Conservation (phyloP, 2,113 vertebrate species). For the Pseudonaja textilis region DNA sequence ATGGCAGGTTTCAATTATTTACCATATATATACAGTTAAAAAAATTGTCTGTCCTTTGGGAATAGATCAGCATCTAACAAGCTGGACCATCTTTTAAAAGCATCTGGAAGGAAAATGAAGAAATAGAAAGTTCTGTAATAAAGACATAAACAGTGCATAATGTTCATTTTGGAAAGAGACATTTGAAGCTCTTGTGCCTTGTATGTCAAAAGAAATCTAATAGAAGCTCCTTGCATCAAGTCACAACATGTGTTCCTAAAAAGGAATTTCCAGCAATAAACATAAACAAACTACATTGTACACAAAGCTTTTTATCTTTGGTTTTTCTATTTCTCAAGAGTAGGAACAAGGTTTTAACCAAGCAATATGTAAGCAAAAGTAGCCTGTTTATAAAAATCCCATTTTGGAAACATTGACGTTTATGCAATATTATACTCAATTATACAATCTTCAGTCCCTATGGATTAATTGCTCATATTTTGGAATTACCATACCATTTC, state of each 20-base stretch:
- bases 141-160: background rate
- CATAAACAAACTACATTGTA: no score
- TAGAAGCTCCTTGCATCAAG: background rate
- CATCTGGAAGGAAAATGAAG: background rate
- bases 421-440: background rate
- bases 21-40: slow-evolving; percentile 17
- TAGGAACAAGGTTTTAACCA: background rate
- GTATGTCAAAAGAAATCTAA: background rate
- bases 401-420: background rate
- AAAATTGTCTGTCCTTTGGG: background rate
- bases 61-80: slow-evolving; percentile 1
- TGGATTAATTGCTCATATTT: background rate
- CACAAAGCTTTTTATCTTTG: background rate
- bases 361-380: background rate
- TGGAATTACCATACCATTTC: background rate
- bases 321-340: background rate
- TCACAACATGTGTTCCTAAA: background rate
- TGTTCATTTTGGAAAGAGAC: background rate
- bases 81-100: slow-evolving; percentile 2
- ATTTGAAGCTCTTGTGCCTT: background rate
- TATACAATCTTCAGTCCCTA: background rate
- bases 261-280: background rate
- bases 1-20: slow-evolving; percentile 35
- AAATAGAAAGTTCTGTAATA: background rate
- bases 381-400: background rate